These are phyloP conservation scores for Sphaeramia orbicularis DNA, from an alignment of 2,797 vertebrate species.

Conservation along the genomic window DNA sequence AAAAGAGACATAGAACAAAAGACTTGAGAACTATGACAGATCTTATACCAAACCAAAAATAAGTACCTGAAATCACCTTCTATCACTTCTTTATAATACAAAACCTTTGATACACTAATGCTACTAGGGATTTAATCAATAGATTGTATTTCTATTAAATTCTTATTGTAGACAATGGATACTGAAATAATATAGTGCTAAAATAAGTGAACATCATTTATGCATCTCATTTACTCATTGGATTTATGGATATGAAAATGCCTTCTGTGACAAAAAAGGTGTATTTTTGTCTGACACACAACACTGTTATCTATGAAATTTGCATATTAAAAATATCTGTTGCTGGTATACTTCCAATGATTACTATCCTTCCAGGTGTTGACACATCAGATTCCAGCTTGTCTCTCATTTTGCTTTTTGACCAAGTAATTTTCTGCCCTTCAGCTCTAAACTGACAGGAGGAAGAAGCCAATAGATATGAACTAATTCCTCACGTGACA, in stretches of 20 bases:
- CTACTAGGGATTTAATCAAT: no score
- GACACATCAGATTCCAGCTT: constrained; percentile 13
- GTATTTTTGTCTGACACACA: not conserved
- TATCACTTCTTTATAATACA: not conserved
- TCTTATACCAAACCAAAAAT: not conserved
- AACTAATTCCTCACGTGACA: constrained; percentile 60
- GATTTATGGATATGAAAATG: not conserved
- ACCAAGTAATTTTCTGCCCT: constrained; percentile 32
- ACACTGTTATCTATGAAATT: not conserved
- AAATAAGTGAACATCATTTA: no score
- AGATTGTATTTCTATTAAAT: not conserved
- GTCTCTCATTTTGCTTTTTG: constrained; percentile 12
- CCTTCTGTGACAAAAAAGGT: not conserved
- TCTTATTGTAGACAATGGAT: not conserved
- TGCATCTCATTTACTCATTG: not conserved
- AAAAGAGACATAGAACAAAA: constrained; percentile 35
- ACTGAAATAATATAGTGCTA: no score
- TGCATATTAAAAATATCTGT: constrained; percentile 1
- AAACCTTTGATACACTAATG: not conserved
- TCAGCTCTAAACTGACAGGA: constrained; percentile 36
- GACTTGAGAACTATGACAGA: constrained; percentile 11
- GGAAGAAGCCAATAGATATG: constrained; percentile 45
- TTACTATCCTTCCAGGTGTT: constrained; percentile 4
- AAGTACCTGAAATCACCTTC: no score
- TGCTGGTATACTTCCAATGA: not conserved